phyloP scores from a whole-genome alignment of 2,888 invertebrate genomes.

The Miltochrista miniata region DNA sequence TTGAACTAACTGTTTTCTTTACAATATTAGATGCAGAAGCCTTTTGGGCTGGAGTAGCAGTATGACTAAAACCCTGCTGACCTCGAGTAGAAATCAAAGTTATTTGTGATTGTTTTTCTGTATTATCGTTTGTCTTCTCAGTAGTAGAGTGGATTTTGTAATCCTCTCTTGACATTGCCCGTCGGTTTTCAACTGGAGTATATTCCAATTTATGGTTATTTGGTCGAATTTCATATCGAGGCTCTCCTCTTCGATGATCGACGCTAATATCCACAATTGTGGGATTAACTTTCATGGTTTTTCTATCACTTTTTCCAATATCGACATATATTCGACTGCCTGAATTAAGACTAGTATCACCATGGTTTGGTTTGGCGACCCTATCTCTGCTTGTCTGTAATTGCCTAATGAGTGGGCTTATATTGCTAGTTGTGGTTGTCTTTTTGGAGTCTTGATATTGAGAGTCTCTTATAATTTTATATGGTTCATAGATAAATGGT shows the following conservation, averaged over 20 bases:
- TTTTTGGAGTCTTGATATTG: conserved; percentile 70
- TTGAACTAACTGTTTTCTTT: conserved; percentile 42
- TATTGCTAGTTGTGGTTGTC: conserved; percentile 64
- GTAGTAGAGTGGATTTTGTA: conserved; percentile 49
- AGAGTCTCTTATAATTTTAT: conserved; percentile 74
- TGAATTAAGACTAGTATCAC: conserved; percentile 53
- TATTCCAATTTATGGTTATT: conserved; percentile 65
- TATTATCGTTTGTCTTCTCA: conserved; percentile 22
- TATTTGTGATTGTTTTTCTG: background rate
- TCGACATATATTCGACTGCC: conserved; percentile 60
- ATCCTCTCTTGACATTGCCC: conserved; percentile 58
- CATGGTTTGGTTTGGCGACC: conserved; percentile 50
- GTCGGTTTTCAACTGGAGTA: conserved; percentile 62
- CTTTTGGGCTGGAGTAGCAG: conserved; percentile 39
- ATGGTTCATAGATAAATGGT: conserved; percentile 74
- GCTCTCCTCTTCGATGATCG: conserved; percentile 69
- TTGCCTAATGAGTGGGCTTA: conserved; percentile 74
- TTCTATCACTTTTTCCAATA: conserved; percentile 66
- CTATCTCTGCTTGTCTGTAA: conserved; percentile 68
- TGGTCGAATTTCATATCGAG: conserved; percentile 67
- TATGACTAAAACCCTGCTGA: conserved; percentile 22
- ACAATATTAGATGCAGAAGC: conserved; percentile 53
- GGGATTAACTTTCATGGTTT: conserved; percentile 37
- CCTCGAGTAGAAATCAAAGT: conserved; percentile 18
- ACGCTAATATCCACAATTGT: conserved; percentile 62